phyloP scores from a whole-genome alignment of 2,888 invertebrate genomes.

The Cetonia aurata region DNA sequence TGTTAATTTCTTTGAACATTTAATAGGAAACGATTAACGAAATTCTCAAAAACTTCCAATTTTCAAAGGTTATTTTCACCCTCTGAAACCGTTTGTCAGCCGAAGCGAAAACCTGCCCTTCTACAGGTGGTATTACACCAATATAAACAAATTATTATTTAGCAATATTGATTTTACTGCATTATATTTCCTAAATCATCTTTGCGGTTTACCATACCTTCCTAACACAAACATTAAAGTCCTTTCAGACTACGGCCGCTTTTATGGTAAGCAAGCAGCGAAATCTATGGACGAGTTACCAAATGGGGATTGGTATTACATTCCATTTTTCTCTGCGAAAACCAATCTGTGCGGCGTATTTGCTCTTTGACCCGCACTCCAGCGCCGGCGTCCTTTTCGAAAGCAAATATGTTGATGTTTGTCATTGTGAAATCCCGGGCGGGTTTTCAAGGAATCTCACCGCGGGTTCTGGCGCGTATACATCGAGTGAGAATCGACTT shows the following conservation, averaged over 20 bases:
- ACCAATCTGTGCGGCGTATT: constrained; percentile 18
- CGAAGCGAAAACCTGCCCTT: too few species aligned
- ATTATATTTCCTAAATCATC: neutral
- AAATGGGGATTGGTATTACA: constrained; percentile 36
- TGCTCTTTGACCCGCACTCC: constrained; percentile 27
- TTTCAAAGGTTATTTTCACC: too few species aligned
- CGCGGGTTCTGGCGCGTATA: neutral
- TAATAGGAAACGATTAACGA: too few species aligned
- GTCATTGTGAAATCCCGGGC: constrained; percentile 40
- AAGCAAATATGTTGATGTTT: constrained; percentile 45
- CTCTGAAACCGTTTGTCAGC: too few species aligned
- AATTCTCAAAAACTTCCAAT: too few species aligned
- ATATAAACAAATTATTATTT: constrained; percentile 1
- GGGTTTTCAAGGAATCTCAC: constrained; percentile 37
- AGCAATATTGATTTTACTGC: neutral
- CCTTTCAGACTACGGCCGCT: neutral
- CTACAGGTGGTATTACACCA: too few species aligned
- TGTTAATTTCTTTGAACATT: too few species aligned
- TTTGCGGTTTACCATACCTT: neutral
- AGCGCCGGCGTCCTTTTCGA: constrained; percentile 29
- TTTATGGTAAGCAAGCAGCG: neutral
- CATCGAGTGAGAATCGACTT: constrained; percentile 56
- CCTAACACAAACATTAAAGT: constrained; percentile 13
- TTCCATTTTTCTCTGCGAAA: constrained; percentile 28
- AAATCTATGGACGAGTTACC: constrained; percentile 23